phyloP scores from a whole-genome alignment of 2,797 vertebrate species.

The Gymnodraco acuticeps region DNA sequence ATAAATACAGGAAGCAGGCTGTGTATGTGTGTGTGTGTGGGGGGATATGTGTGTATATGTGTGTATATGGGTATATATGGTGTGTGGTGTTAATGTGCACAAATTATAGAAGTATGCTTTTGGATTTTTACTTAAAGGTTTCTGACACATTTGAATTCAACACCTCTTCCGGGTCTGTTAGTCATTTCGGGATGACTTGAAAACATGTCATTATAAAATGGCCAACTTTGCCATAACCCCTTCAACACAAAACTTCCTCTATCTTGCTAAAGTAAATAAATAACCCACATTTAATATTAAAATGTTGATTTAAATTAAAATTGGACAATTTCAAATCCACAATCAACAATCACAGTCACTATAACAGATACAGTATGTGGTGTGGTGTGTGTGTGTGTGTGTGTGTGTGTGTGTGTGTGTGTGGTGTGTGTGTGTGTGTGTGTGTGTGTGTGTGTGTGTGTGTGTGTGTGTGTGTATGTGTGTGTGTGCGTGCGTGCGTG shows the following conservation, averaged over 20 bases:
- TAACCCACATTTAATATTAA: neutral
- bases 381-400: constrained; percentile 5
- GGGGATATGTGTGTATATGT: too few species aligned
- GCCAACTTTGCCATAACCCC: neutral
- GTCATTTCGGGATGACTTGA: too few species aligned
- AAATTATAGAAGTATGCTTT: too few species aligned
- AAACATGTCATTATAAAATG: neutral
- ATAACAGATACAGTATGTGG: neutral
- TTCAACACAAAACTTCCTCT: neutral
- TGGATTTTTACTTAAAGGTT: too few species aligned
- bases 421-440: constrained; percentile 13
- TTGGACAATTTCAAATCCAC: neutral
- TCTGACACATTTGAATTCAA: too few species aligned
- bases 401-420: neutral
- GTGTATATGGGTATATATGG: too few species aligned
- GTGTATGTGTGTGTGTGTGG: too few species aligned
- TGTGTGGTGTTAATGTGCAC: too few species aligned
- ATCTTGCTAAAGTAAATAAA: neutral
- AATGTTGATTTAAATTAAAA: constrained; percentile 26
- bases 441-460: constrained; percentile 9
- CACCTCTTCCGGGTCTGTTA: too few species aligned
- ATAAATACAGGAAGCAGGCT: too few species aligned
- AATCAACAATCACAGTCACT: constrained; percentile 26
- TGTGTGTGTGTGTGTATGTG: constrained; percentile 3
- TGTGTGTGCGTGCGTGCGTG: constrained; percentile 3